Percentiles rank a stretch among this genome's conserved stretches.
phyloP scores from a whole-genome alignment of 2,113 vertebrate genomes.

The Danio rerio region DNA sequence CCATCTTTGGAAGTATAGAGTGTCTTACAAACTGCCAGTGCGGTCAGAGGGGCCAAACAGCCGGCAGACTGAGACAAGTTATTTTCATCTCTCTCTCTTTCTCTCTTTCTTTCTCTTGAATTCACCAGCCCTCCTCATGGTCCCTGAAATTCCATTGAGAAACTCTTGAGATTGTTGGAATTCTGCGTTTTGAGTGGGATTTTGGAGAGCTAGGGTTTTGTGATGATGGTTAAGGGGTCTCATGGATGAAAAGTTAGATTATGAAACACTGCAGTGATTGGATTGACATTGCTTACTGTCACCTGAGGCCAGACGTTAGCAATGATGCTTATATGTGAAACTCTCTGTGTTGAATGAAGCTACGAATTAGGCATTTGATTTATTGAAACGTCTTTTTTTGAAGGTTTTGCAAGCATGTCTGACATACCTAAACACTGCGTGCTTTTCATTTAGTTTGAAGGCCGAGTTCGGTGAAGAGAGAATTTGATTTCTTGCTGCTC shows the following conservation, averaged over 20 bases:
- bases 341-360: background rate
- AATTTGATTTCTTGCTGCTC: background rate
- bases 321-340: background rate
- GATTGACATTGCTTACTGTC: background rate
- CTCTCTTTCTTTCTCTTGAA: slow-evolving; percentile 43
- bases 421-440: slow-evolving; percentile 12
- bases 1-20: slow-evolving; percentile 69
- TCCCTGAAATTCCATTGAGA: slow-evolving; percentile 75
- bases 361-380: background rate
- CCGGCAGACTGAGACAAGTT: slow-evolving; percentile 58
- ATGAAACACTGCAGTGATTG: background rate
- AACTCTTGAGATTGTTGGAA: slow-evolving; percentile 73
- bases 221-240: background rate
- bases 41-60: slow-evolving; percentile 50
- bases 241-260: too few relatives aligned
- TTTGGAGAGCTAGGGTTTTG: slow-evolving; percentile 40
- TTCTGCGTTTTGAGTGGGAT: slow-evolving; percentile 68
- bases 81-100: slow-evolving; percentile 64
- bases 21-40: slow-evolving; percentile 65
- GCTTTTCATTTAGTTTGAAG: slow-evolving; percentile 18
- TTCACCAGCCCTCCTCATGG: slow-evolving; percentile 67
- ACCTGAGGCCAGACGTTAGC: background rate
- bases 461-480: background rate
- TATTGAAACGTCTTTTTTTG: background rate
- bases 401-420: background rate